Base-by-base conservation (phyloP, 2,888 invertebrate species). In the Orthonevra nobilis region DNA sequence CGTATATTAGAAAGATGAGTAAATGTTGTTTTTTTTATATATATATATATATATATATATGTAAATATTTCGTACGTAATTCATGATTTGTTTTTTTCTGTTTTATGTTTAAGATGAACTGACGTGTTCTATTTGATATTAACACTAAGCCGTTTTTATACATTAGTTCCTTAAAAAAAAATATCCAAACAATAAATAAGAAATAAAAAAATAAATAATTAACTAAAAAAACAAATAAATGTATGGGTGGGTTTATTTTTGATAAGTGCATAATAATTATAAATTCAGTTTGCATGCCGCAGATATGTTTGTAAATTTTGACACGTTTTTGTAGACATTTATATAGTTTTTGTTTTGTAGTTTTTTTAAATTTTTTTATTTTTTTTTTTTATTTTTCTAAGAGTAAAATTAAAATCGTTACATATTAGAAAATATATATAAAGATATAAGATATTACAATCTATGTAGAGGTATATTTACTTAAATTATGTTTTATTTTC, bases 281-380 rank as follows among this genome's bases (percentile, higher is more conserved):
- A 66, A 66, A 73, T 66, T 66, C 66, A 66, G 66, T 73, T 72
- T 73, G 58, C 66, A 36, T 58, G 50, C 28, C 44, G 66, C 73
- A 73, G 73, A 73, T 73, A 73, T 73, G 73, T 73, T 66, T 73
- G 23, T 23, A 4, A 15, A 44, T 73, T 70, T 36, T 36, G 32
- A 23, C 10, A 30, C 15, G 15, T 30, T 15, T 48, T 17, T 30
- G 14, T 42, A 42, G n/a, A 19, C 20, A 42, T 19, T 20, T 19
- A 14, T 12, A 20, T 42, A 42, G 10, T 19, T 20, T 32, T n/a
- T n/a, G n/a, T n/a, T n/a, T n/a, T n/a, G n/a, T n/a, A n/a, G n/a
- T n/a, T n/a, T n/a, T n/a, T n/a, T n/a, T n/a, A n/a, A n/a, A n/a
- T n/a, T n/a, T n/a, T n/a, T n/a, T n/a, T 28, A 44, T 44, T 38